Evolutionary conservation across 92 coral and sea anemone species (phyloP).

Genomic region (Umimayanthus kanabou): DNA sequence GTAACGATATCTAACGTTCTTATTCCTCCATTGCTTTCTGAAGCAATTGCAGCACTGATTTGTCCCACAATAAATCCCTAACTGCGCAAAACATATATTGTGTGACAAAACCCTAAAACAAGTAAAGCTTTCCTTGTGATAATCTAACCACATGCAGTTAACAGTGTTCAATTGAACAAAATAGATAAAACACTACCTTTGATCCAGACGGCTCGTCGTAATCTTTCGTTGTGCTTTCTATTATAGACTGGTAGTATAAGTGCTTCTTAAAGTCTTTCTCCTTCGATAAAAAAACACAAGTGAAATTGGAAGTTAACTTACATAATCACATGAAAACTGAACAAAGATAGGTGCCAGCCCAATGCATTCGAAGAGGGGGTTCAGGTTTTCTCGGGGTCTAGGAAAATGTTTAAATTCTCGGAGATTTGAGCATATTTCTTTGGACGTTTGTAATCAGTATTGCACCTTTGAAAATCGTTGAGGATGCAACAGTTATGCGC

Average conservation of each 20-base stretch:
- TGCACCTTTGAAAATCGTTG: too few species aligned
- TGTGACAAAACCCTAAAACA: neutral
- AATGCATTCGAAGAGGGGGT: too few species aligned
- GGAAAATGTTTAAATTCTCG: too few species aligned
- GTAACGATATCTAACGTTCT: too few species aligned
- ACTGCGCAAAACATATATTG: neutral
- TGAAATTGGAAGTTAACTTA: neutral
- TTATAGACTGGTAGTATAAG: conserved; percentile 74
- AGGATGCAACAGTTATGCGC: neutral
- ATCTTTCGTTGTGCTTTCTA: conserved; percentile 79
- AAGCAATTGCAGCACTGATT: neutral
- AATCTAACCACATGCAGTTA: neutral
- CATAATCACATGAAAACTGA: neutral
- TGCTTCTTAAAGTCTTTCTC: conserved; percentile 86
- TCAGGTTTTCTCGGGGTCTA: too few species aligned
- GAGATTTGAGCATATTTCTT: too few species aligned
- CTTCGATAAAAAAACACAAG: conserved; percentile 38
- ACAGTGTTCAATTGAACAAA: neutral
- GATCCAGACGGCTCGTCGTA: conserved; percentile 58
- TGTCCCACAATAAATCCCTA: too few species aligned
- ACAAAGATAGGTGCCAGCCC: too few species aligned
- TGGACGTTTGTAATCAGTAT: too few species aligned
- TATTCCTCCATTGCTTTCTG: too few species aligned
- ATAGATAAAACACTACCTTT: neutral
- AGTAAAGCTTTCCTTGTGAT: neutral